Percentiles rank a stretch among this genome's conserved stretches.
Conservation (phyloP, 1,140 invertebrate genomes). For the Marisa cornuarietis region DNA sequence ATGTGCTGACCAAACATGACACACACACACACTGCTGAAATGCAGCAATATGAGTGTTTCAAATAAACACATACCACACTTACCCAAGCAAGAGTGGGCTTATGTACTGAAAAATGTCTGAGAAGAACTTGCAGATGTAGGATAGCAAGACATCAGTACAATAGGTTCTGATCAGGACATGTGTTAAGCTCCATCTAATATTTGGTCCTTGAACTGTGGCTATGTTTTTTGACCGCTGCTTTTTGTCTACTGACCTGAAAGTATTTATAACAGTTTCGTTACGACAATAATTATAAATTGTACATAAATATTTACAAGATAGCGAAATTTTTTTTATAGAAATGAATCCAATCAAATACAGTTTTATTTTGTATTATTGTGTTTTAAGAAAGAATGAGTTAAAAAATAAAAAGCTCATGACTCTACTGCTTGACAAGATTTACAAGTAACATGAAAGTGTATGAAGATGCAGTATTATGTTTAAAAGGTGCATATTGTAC, state of each 20-base stretch:
- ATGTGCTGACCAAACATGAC: too few relatives aligned
- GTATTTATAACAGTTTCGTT: not conserved
- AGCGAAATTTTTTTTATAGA: not conserved
- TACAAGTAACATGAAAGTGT: too few relatives aligned
- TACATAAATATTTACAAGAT: constrained; percentile 1
- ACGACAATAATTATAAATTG: not conserved
- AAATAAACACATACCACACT: constrained; percentile 11
- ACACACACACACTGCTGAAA: too few relatives aligned
- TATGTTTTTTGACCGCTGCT: not conserved
- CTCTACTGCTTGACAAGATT: too few relatives aligned
- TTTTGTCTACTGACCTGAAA: not conserved
- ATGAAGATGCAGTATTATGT: too few relatives aligned
- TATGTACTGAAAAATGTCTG: constrained; percentile 45
- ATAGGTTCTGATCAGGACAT: constrained; percentile 36
- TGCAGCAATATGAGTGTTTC: too few relatives aligned
- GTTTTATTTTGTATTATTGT: too few relatives aligned
- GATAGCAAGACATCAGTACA: constrained; percentile 32
- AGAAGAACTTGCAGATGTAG: constrained; percentile 38
- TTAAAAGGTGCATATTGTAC: too few relatives aligned
- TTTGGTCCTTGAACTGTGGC: not conserved
- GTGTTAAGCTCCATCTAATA: constrained; percentile 29
- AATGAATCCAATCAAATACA: not conserved
- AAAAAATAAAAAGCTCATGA: too few relatives aligned
- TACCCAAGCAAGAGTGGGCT: constrained; percentile 45
- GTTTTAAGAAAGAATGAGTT: too few relatives aligned